Base-by-base conservation (phyloP, 2,888 invertebrate genomes). In the Drosophila kambysellisi region DNA sequence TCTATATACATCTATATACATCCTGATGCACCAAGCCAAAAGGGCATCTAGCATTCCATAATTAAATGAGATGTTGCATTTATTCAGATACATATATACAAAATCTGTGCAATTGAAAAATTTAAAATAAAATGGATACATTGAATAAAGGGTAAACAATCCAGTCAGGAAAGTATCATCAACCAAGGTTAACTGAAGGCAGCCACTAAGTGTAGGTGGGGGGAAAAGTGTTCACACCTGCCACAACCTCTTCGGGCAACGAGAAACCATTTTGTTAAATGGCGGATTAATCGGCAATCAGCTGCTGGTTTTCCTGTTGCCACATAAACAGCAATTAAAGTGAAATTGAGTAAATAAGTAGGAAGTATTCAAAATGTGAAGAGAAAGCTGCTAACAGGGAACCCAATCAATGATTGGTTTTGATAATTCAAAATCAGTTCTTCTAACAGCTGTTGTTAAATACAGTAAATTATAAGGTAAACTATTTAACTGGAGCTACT, bases 221-320 rank as follows among this genome's bases (percentile, higher is more conserved):
- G 9, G 9, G 1, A 3, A 20, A 6, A 43, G 43, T 6, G 20
- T 53, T 56, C 56, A 56, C 29, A 39, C 39, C 39, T 30, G 37
- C 41, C 37, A 39, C 37, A 39, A 37, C 37, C 37, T 29, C 17
- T 29, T 37, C 7, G 25, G 35, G 54, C 37, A 39, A 39, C 7
- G 37, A 12, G 54, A 56, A 56, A 56, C 43, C 15, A 43, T 58
- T 59, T 60, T n/a, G n/a, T 51, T 17, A 30, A 50, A n/a, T 39
- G 39, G 15, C 20, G 33, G 50, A 30, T n/a, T 68, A 68, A 70
- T 39, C 50, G 70, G 41, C 50, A 39, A 50, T 70, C 33, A 57
- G 33, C 50, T 69, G 33, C 30, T 35, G 29, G 33, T 33, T 17
- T 29, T n/a, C 25, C n/a, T 50, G n/a, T 39, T 39, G 61, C 17